Percentiles rank a stretch among this genome's conserved stretches.
phyloP scores from a whole-genome alignment of 2,888 invertebrate species.

The Megalurothrips usitatus region DNA sequence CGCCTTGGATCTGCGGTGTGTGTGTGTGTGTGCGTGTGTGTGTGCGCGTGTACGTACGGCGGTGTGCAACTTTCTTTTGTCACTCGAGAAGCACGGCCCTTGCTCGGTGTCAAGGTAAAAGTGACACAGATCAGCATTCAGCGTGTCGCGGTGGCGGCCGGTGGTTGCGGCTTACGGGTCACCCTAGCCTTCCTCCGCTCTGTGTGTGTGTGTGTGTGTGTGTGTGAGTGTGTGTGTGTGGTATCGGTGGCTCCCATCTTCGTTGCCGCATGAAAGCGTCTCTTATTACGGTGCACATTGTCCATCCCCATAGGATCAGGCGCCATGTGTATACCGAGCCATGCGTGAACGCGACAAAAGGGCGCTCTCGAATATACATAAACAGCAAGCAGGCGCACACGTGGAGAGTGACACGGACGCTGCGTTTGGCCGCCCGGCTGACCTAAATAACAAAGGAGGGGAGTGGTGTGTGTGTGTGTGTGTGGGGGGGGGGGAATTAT shows the following conservation, averaged over 20 bases:
- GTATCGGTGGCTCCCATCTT: background rate
- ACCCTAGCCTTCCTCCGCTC: no score
- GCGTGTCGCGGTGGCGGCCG: background rate
- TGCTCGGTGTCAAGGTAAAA: constrained; percentile 15
- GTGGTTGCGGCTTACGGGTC: no score
- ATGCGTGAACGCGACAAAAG: no score
- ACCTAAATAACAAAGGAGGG: no score
- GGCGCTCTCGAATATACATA: no score
- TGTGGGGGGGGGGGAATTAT: no score
- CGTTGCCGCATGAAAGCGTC: background rate
- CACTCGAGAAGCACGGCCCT: background rate
- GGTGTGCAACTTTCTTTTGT: constrained; percentile 9
- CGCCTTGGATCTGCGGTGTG: background rate
- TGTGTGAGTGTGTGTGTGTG: background rate
- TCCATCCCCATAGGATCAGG: background rate
- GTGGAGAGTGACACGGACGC: no score
- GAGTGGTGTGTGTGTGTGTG: no score
- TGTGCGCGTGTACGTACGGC: background rate
- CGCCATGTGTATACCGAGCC: no score
- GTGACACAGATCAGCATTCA: background rate
- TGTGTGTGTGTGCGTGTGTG: background rate
- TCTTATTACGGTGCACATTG: background rate
- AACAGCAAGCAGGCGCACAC: no score
- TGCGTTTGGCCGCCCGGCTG: no score
- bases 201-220: no score